Evolutionary conservation across 2,113 vertebrate genomes (phyloP).

Genomic region (Cochlearius cochlearius): DNA sequence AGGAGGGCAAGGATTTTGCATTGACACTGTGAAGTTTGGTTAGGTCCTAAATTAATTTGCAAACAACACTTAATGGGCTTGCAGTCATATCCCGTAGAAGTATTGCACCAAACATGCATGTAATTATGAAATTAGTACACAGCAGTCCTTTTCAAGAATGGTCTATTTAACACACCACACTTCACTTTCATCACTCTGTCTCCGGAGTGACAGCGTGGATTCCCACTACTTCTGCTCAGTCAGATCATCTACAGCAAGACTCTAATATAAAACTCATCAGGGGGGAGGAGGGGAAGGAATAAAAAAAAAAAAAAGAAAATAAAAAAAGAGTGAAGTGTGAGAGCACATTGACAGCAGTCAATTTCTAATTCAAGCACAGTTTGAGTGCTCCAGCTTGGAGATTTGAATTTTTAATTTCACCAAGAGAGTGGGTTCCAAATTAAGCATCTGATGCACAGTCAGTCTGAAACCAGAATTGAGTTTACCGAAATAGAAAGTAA

Average conservation of each 20-base stretch:
- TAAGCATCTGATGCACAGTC: conserved; percentile 62
- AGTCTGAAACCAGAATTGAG: conserved; percentile 61
- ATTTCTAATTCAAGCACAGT: conserved; percentile 68
- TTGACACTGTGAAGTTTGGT: not conserved
- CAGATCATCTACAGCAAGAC: conserved; percentile 43
- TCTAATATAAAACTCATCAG: conserved; percentile 24
- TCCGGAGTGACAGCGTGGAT: conserved; percentile 33
- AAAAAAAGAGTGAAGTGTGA: conserved; percentile 8
- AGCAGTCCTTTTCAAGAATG: not conserved
- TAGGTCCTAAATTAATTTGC: not conserved
- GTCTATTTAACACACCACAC: conserved; percentile 49
- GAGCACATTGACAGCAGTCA: conserved; percentile 65
- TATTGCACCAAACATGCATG: not conserved
- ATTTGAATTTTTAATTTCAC: conserved; percentile 69
- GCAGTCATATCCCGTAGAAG: not conserved
- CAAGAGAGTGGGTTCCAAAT: conserved; percentile 59
- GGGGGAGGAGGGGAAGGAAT: not conserved
- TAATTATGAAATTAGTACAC: not conserved
- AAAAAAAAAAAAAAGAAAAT: not conserved
- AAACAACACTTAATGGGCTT: not conserved
- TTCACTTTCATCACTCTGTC: conserved; percentile 59
- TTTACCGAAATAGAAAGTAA: conserved; percentile 67
- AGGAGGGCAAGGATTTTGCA: not conserved
- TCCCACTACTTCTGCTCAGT: conserved; percentile 52
- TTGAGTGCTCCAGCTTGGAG: conserved; percentile 56